phyloP scores from a whole-genome alignment of 2,797 vertebrate species.

The Thalassophryne amazonica region DNA sequence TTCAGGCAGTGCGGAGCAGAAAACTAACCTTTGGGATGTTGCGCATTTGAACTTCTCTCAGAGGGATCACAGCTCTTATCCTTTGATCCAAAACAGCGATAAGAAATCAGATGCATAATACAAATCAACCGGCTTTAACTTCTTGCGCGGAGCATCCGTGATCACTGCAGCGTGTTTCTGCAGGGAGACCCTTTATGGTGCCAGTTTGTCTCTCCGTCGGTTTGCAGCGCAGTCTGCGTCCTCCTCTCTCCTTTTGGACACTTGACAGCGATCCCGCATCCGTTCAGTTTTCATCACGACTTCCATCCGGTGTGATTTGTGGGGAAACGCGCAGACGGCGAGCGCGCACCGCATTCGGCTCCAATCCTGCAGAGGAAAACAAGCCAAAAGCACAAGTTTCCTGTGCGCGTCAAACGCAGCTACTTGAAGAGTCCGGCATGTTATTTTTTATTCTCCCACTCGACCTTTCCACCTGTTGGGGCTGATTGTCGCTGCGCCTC shows the following conservation, averaged over 20 bases:
- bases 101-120: conserved; percentile 1
- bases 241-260: conserved; percentile 19
- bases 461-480: conserved; percentile 65
- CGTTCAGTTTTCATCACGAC: conserved; percentile 47
- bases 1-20: not conserved
- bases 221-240: conserved; percentile 26
- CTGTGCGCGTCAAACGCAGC: conserved; percentile 14
- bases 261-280: conserved; percentile 33
- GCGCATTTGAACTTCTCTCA: conserved; percentile 47
- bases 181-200: conserved; percentile 6
- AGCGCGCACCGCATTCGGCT: conserved; percentile 34
- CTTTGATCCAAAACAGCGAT: not conserved
- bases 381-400: conserved; percentile 41
- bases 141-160: conserved; percentile 20
- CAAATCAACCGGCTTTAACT: conserved; percentile 24
- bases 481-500: conserved; percentile 34
- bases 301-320: conserved; percentile 16
- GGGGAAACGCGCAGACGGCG: not conserved
- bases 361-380: conserved; percentile 30
- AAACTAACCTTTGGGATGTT: conserved; percentile 46
- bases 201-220: conserved; percentile 13
- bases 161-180: conserved; percentile 22
- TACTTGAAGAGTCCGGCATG: not conserved
- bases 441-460: conserved; percentile 5
- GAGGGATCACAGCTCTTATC: conserved; percentile 16